Evolutionary conservation across 2,888 invertebrate genomes (phyloP).

Genomic region (Ochropleura leucogaster): DNA sequence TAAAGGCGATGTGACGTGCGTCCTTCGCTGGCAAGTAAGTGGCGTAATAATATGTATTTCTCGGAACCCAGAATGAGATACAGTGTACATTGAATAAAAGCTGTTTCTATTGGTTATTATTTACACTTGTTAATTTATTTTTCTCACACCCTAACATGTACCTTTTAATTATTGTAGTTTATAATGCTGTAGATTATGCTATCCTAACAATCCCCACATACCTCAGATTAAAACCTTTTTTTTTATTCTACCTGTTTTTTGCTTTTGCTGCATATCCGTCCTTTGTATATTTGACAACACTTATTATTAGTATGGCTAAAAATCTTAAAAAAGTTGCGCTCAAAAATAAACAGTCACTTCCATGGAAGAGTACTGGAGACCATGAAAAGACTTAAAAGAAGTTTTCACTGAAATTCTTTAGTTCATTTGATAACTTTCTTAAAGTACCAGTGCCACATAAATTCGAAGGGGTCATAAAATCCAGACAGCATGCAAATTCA

Average conservation of each 20-base stretch:
- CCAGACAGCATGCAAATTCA: constrained; percentile 34
- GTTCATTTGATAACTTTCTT: constrained; percentile 6
- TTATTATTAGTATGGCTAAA: too few species aligned
- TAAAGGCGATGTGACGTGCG: constrained; percentile 7
- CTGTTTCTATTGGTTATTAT: constrained; percentile 3
- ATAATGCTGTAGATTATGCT: too few species aligned
- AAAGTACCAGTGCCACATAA: constrained; percentile 37
- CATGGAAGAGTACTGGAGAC: neutral
- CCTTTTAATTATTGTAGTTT: too few species aligned
- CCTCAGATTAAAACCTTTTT: too few species aligned
- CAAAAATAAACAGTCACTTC: constrained; percentile 24
- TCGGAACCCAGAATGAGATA: neutral
- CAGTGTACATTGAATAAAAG: constrained; percentile 30
- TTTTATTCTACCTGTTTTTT: too few species aligned
- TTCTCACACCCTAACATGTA: too few species aligned
- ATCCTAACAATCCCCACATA: too few species aligned
- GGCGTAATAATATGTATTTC: constrained; percentile 22
- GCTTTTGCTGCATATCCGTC: too few species aligned
- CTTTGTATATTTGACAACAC: neutral
- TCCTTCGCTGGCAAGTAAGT: constrained; percentile 25
- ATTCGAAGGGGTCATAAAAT: constrained; percentile 45
- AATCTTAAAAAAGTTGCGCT: constrained; percentile 3
- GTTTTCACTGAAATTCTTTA: constrained; percentile 1
- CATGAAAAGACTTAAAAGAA: neutral
- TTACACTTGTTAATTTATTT: neutral